Conservation (phyloP, 2,888 invertebrate species). For the Ophion obscuratus region DNA sequence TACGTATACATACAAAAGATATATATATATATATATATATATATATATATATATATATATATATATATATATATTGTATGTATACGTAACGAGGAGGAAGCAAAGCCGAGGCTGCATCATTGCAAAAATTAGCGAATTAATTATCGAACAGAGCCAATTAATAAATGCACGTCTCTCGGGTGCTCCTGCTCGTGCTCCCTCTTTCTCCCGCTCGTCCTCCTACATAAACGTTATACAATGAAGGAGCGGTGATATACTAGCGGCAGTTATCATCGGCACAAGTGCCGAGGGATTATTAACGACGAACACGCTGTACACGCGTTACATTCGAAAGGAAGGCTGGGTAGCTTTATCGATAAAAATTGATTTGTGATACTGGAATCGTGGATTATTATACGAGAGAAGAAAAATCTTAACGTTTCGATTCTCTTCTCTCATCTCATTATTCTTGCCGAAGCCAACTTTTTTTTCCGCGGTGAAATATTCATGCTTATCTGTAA, state of each 20-base stretch:
- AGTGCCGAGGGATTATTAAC: slow-evolving; percentile 45
- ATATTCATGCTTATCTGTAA: too few species aligned
- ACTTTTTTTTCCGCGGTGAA: too few species aligned
- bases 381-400: neutral
- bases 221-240: slow-evolving; percentile 15
- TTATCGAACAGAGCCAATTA: slow-evolving; percentile 57
- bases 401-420: neutral
- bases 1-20: neutral
- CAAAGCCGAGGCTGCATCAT: slow-evolving; percentile 47
- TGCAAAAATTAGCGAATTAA: slow-evolving; percentile 53
- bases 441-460: too few species aligned
- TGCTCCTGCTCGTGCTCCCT: neutral
- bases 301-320: neutral
- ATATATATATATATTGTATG: neutral
- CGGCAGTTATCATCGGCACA: slow-evolving; percentile 27
- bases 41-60: neutral
- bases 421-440: too few species aligned
- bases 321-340: neutral
- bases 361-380: neutral
- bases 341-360: neutral
- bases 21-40: neutral
- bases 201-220: slow-evolving; percentile 37
- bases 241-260: slow-evolving; percentile 39
- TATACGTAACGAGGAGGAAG: slow-evolving; percentile 23
- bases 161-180: slow-evolving; percentile 25